Conservation (phyloP, 2,797 vertebrate genomes). For the Periophthalmus magnuspinnatus region DNA sequence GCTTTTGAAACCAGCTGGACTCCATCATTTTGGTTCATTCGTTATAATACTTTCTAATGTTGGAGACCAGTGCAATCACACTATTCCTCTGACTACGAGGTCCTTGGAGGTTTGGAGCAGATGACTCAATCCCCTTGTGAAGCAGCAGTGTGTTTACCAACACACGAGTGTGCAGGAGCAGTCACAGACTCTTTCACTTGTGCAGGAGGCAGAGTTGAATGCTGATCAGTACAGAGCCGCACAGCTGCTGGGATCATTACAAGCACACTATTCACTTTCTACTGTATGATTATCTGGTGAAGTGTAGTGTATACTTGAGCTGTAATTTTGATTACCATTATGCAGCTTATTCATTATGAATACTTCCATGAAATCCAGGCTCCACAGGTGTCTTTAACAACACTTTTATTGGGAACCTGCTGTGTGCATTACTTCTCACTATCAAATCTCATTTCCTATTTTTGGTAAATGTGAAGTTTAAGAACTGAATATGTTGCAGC, state of each 20-base stretch:
- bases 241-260: conserved; percentile 65
- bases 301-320: conserved; percentile 7
- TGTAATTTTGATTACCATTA: background rate
- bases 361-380: conserved; percentile 3
- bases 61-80: conserved; percentile 6
- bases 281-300: conserved; percentile 23
- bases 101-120: conserved; percentile 14
- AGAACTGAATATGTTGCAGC: background rate
- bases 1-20: conserved; percentile 1
- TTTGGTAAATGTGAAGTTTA: background rate
- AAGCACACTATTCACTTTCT: conserved; percentile 44
- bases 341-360: background rate
- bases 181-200: conserved; percentile 71
- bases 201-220: conserved; percentile 74
- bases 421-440: conserved; percentile 37
- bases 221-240: conserved; percentile 64
- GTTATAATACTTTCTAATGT: background rate
- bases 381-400: background rate
- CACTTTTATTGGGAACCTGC: background rate
- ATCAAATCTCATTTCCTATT: conserved; percentile 40
- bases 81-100: conserved; percentile 9
- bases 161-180: conserved; percentile 61
- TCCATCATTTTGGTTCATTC: conserved; percentile 5
- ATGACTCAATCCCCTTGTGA: conserved; percentile 42
- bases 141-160: conserved; percentile 63